A percentile compares a stretch with the other conserved stretches of the same genome.
phyloP scores from a whole-genome alignment of 2,113 vertebrate species.

The Paedocypris sp. region DNA sequence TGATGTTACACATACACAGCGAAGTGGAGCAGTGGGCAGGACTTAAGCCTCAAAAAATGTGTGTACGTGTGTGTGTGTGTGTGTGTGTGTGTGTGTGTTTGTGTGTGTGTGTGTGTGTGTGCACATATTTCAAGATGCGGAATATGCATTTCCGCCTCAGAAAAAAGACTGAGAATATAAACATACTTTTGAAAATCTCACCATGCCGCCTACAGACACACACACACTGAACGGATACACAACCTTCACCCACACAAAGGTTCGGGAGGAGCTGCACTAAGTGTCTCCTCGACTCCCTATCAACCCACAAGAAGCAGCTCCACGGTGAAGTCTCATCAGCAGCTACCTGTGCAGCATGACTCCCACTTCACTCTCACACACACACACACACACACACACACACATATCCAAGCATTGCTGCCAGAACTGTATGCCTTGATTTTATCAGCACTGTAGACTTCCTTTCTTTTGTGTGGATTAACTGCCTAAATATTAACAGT shows the following conservation, averaged over 20 bases:
- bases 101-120: no score
- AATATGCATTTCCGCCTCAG: neutral
- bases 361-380: neutral
- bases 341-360: neutral
- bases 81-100: no score
- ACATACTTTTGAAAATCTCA: neutral
- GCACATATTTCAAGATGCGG: no score
- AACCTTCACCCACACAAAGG: conserved; percentile 27
- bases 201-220: neutral
- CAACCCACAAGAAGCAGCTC: conserved; percentile 8
- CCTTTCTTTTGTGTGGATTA: no score
- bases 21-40: no score
- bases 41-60: no score
- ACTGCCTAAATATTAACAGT: no score
- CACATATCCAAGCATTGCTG: neutral
- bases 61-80: no score
- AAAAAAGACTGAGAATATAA: neutral
- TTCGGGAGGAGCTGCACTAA: neutral
- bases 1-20: no score
- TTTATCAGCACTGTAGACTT: neutral
- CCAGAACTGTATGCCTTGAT: neutral
- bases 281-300: conserved; percentile 4
- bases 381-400: neutral
- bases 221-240: conserved; percentile 18
- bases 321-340: neutral